Base-by-base conservation (phyloP, 2,888 invertebrate species). In the Zaprionus lineosus region DNA sequence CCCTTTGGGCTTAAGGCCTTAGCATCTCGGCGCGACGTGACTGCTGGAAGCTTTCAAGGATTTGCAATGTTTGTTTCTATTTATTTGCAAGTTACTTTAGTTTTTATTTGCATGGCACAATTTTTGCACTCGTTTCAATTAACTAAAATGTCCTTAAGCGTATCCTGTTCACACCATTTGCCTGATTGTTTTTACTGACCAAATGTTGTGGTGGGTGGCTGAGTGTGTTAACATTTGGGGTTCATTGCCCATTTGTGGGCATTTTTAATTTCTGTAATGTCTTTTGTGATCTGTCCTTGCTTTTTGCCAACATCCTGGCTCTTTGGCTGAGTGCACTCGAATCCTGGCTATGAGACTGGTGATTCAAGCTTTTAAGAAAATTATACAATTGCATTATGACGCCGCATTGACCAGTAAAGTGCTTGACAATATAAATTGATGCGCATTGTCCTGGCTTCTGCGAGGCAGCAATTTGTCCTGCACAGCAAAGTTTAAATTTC, bases 321-420 rank as follows among this genome's bases (percentile, higher is more conserved):
- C 59, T 41, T 31, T 43, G 19, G 31, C 44, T 39, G 51, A 60
- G 69, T 65, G 57, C 67, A 75, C 79, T 76, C 60, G 47, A 67
- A 18, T 33, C 33, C 31, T 59, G 58, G 43, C 39, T 40, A 56
- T 48, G 52, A 29, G 16, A 63, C 51, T 46, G 37, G 47, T n/a
- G n/a, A n/a, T n/a, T n/a, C n/a, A n/a, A 64, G 82, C 85, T 85
- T 85, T 82, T 82, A 83, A 83, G 82, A 69, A 82, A 69, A 82
- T 82, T 85, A 81, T 85, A 68, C 84, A 81, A 82, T 82, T 85
- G 81, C 77, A 82, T 82, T 82, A 79, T 74, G 84, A 77, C 84
- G 78, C 77, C 84, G 47, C 61, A 81, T 63, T 84, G 78, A 65
- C 82, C 73, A 71, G 56, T 57, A 39, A 57, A 73, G 59, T 68